A percentile compares a stretch with the other conserved stretches of the same genome.
Conservation (phyloP, 1,140 invertebrate genomes). For the Philotrypesis tridentata region DNA sequence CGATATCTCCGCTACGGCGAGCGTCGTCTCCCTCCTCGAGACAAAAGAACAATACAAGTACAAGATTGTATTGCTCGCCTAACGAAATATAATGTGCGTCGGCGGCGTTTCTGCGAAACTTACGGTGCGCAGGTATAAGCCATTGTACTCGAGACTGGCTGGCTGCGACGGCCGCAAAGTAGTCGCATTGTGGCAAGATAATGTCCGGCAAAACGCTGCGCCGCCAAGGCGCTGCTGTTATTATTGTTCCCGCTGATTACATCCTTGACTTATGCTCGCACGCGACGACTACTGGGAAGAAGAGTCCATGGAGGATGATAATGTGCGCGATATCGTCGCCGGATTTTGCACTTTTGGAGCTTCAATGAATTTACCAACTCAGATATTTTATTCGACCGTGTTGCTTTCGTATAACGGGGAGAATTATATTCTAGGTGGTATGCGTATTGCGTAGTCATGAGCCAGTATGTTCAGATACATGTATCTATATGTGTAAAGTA, state of each 20-base stretch:
- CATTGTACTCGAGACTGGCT: neutral
- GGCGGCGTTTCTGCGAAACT: constrained; percentile 23
- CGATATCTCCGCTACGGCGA: too few species aligned
- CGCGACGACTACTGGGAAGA: neutral
- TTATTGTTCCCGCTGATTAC: neutral
- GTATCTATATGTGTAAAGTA: too few species aligned
- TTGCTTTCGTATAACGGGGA: neutral
- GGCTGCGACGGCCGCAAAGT: neutral
- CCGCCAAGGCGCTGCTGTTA: neutral
- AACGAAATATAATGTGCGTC: constrained; percentile 7
- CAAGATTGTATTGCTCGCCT: neutral
- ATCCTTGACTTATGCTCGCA: neutral
- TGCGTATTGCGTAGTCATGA: too few species aligned
- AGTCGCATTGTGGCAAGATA: constrained; percentile 19
- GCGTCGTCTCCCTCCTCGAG: neutral
- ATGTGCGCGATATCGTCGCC: neutral
- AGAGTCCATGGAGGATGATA: neutral
- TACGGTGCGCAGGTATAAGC: constrained; percentile 1
- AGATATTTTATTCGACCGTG: neutral
- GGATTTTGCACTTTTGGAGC: neutral
- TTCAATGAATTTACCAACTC: neutral
- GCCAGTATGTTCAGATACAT: too few species aligned
- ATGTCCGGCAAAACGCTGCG: constrained; percentile 42
- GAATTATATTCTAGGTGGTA: too few species aligned
- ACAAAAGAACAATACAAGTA: constrained; percentile 7